These are phyloP conservation scores for Thunnus maccoyii DNA, from an alignment of 2,113 vertebrate genomes.

Conservation along the genomic window DNA sequence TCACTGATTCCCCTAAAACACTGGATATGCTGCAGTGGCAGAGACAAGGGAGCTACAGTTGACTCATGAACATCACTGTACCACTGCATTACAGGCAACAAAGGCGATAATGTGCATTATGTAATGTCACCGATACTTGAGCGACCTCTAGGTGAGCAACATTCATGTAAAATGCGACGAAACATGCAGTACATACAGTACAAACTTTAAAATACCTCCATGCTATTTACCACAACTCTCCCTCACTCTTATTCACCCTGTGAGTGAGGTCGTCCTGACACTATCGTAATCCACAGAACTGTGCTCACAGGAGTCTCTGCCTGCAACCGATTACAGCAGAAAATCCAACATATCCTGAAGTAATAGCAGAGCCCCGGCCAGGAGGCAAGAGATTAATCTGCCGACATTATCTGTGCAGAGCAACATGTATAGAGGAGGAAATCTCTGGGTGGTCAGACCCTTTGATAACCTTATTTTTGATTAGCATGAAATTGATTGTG, in stretches of 20 bases:
- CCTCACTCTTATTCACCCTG: neutral
- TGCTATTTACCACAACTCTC: conserved; percentile 6
- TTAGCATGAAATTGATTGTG: conserved; percentile 26
- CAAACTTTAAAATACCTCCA: neutral
- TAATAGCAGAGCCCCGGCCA: conserved; percentile 38
- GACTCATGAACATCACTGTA: neutral
- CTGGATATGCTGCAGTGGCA: neutral
- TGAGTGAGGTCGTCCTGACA: conserved; percentile 55
- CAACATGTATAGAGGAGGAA: conserved; percentile 13
- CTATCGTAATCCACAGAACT: conserved; percentile 49
- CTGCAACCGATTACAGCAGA: conserved; percentile 46
- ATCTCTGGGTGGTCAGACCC: conserved; percentile 36
- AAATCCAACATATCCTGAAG: conserved; percentile 53
- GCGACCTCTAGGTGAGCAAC: neutral
- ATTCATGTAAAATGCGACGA: neutral
- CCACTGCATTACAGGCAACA: neutral
- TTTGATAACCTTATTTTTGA: conserved; percentile 48
- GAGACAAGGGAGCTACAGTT: neutral
- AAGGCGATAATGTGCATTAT: neutral
- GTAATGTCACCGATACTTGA: neutral
- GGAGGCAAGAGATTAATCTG: conserved; percentile 44
- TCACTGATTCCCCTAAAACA: neutral
- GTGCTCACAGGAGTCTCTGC: conserved; percentile 39
- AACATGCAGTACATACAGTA: neutral
- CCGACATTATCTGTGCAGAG: conserved; percentile 28